Evolutionary conservation across 2,888 invertebrate species (phyloP), one percentile per base, ranked within the genome.

Genomic region (Drosophila paracracens): DNA sequence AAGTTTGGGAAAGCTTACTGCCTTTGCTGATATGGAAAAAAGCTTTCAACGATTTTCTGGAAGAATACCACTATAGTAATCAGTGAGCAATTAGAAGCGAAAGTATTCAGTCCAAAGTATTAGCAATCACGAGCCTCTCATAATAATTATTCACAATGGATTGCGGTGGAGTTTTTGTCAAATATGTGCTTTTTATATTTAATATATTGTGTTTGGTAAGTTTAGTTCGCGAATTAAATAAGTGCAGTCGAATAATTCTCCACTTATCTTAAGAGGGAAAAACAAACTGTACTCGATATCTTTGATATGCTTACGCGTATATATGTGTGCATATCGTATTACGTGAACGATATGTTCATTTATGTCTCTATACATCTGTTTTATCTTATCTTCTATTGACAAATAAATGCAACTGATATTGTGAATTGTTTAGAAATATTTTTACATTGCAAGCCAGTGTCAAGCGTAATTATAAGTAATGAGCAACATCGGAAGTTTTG

Each of bases 121-220:
- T 13, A 48, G 16, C 11, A 25, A 35, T 29, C 50, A 36, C 50
- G 31, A 25, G 18, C 35, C n/a, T 10, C 27, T n/a, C 29, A 29
- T 13, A 35, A 16, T 6, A 25, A 8, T 40, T 36, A 18, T 50
- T 57, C 92, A 94, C 94, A 91, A 95, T 95, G 95, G 95, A 95
- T 94, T 96, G 95, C 93, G 96, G 96, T 91, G 95, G 95, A 93
- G 95, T 95, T 93, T 95, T 96, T 93, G 95, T 96, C 91, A 97
- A 97, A 94, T 97, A 96, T 94, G 94, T 97, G 88, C 95, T 97
- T 76, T 97, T 97, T 93, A 94, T 96, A 93, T 96, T 97, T 93
- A 97, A 97, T 92, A 94, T 96, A 90, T 89, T 96, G 69, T 96
- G 96, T 92, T 96, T 96, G 94, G 96, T 96, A 94, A 96, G 96